Base-by-base conservation (phyloP, 2,888 invertebrate species). In the Orthosia gracilis region DNA sequence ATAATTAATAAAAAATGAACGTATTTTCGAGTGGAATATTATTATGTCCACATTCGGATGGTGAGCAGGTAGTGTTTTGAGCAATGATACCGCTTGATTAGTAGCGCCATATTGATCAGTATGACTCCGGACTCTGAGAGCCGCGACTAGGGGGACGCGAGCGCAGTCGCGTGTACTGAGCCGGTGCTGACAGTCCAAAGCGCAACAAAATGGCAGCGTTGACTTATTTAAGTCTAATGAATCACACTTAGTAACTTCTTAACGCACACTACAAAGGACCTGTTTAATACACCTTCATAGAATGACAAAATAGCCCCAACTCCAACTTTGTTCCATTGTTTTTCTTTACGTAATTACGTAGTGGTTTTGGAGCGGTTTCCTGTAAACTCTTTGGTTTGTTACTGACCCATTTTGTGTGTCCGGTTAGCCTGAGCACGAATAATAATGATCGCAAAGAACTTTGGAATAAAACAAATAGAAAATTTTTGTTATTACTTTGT, bases 321-420 rank as follows among this genome's bases (percentile, higher is more conserved):
- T 23, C 17, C 54, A 54, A 15, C n/a, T 66, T 15, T 57, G 31
- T n/a, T 68, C 18, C 15, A 49, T 57, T 68, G 54, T 47, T 68
- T 68, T 68, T 68, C 18, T 61, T 54, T n/a, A 47, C 5, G 15
- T 61, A 13, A 45, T 3, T 31, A 3, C 18, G 26, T 31, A 31
- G 15, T 4, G 45, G 23, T 21, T 65, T 26, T n/a, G 23, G n/a
- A 67, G 18, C 18, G 12, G 18, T 47, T 54, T 73, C 17, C 15
- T 17, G n/a, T 52, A 54, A 72, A 7, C 21, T 21, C 26, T 15
- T 21, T 61, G 18, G 18, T 72, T 59, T 31, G n/a, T n/a, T 54
- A n/a, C 12, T 54, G 47, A 52, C 47, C 52, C 54, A 71, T 72
- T 73, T 61, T n/a, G 18, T 59, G 12, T 31, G 15, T 15, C 18